Base-by-base conservation (phyloP, 2,888 invertebrate species). In the Scaeva pyrastri region DNA sequence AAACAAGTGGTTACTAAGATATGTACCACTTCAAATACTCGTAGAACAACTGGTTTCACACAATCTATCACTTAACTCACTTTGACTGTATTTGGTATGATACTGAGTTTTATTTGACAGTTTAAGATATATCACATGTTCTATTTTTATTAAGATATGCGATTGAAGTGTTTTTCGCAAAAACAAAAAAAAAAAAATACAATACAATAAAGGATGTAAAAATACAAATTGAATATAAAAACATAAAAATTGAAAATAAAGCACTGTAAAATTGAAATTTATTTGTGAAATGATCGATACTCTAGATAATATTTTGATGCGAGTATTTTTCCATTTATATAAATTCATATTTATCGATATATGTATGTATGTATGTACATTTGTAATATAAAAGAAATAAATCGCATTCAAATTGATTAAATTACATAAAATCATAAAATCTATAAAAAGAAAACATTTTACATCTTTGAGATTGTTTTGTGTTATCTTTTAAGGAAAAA, bases 161-260 rank as follows among this genome's bases (percentile, higher is more conserved):
- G 58, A 43, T 36, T 45, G 48, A 48, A 16, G 52, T 48, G 6
- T 50, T 66, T 36, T 48, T 52, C 55, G 14, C n/a, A 8, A 23
- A 12, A 50, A 50, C n/a, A 23, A 7, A 52, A 62, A 62, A 48
- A 78, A 41, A 26, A 74, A 84, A 26, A 26, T 7, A 26, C 6
- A 31, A 31, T n/a, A n/a, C n/a, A n/a, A n/a, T n/a, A n/a, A n/a
- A n/a, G n/a, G n/a, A n/a, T n/a, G n/a, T n/a, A n/a, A n/a, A n/a
- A n/a, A n/a, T n/a, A 31, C 31, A 31, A 31, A 86, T 82, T 82
- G 82, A 86, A 78, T 86, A 71, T 82, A 64, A 5, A 31, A 31
- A 31, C 31, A 31, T 31, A 62, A 43, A 78, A 82, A 86, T 86
- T 86, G 86, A 74, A 86, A 86, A 86, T 74, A 82, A 86, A 82